Evolutionary conservation across 2,888 invertebrate genomes (phyloP).

Genomic region (Phengaris alcon): DNA sequence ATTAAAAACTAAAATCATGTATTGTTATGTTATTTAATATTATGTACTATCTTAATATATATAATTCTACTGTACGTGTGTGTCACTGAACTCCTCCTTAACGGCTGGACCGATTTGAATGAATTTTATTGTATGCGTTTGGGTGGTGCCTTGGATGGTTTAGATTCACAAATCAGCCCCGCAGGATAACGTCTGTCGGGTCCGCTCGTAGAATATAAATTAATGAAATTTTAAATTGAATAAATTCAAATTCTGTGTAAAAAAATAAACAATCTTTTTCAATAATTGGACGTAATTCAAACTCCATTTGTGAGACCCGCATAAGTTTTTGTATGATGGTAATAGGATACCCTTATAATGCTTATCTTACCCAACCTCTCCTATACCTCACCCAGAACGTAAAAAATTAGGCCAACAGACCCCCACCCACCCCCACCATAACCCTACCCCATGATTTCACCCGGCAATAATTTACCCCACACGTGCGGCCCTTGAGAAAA

Average conservation of each 20-base stretch:
- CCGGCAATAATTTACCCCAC: slow-evolving; percentile 58
- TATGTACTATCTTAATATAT: too few relatives aligned
- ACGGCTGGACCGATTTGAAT: too few relatives aligned
- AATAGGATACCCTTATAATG: slow-evolving; percentile 38
- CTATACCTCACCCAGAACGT: slow-evolving; percentile 53
- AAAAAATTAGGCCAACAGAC: slow-evolving; percentile 72
- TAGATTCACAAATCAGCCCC: too few relatives aligned
- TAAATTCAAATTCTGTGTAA: background rate
- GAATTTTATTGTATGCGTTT: too few relatives aligned
- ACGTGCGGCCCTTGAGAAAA: slow-evolving; percentile 74
- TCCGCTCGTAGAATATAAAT: background rate
- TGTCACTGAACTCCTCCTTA: too few relatives aligned
- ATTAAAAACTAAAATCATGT: too few relatives aligned
- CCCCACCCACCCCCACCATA: slow-evolving; percentile 34
- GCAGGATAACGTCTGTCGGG: too few relatives aligned
- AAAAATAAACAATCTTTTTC: slow-evolving; percentile 15
- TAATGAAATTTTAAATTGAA: slow-evolving; percentile 1
- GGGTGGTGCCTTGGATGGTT: too few relatives aligned
- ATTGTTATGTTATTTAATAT: too few relatives aligned
- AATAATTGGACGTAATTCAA: slow-evolving; percentile 30
- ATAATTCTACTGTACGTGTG: too few relatives aligned
- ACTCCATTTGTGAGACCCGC: slow-evolving; percentile 35
- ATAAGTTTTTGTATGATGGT: slow-evolving; percentile 37
- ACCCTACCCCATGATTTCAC: slow-evolving; percentile 40
- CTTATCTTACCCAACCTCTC: slow-evolving; percentile 53